Evolutionary conservation across 2,113 vertebrate species (phyloP).

Genomic region (Petrocephalus zakoni): DNA sequence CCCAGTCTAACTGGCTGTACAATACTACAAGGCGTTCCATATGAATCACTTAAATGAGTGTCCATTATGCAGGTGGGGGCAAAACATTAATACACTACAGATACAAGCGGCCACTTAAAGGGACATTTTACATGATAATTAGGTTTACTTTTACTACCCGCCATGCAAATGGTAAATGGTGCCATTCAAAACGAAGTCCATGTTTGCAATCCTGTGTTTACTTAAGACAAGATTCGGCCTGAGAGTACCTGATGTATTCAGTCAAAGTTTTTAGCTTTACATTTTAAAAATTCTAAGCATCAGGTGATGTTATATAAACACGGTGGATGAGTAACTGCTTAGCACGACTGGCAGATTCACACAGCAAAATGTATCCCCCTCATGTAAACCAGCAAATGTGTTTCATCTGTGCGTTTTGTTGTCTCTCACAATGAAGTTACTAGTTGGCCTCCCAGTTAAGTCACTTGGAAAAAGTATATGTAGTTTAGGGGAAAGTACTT

Average conservation of each 20-base stretch:
- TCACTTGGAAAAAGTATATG: slow-evolving; percentile 5
- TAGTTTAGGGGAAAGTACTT: not conserved
- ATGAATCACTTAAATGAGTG: not conserved
- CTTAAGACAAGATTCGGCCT: not conserved
- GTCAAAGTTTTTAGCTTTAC: not conserved
- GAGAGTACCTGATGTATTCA: not conserved
- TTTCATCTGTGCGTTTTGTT: not conserved
- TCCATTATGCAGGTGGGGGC: not conserved
- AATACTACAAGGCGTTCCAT: not conserved
- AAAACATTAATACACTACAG: not conserved
- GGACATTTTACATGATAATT: not conserved
- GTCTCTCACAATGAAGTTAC: not conserved
- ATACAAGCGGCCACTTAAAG: not conserved
- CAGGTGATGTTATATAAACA: not conserved
- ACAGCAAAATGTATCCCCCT: not conserved
- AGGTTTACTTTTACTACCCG: not conserved
- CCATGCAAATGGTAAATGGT: too few relatives aligned
- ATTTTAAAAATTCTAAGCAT: not conserved
- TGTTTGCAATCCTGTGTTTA: not conserved
- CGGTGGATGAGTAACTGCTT: not conserved
- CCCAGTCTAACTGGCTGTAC: too few relatives aligned
- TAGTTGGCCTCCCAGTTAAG: not conserved
- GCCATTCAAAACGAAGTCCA: not conserved
- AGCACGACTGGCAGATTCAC: not conserved
- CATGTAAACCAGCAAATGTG: not conserved